Conservation (phyloP, 2,113 vertebrate genomes). For the Reinhardtius hippoglossoides region DNA sequence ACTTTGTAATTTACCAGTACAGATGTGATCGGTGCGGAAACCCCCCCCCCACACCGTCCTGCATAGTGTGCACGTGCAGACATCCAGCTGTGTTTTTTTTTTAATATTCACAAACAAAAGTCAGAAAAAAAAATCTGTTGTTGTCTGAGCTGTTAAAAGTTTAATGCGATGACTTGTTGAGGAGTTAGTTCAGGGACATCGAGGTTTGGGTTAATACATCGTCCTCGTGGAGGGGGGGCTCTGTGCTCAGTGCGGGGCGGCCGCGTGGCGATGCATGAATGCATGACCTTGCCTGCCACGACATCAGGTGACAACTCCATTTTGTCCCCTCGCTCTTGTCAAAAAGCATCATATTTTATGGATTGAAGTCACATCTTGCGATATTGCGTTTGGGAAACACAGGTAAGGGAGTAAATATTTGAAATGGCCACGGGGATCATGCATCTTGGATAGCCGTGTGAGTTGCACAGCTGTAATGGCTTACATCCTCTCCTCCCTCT, state of each 20-base stretch:
- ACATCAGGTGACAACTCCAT: slow-evolving; percentile 3
- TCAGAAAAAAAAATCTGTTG: neutral
- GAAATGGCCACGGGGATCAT: slow-evolving; percentile 55
- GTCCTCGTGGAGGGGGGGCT: neutral
- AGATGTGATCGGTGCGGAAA: slow-evolving; percentile 38
- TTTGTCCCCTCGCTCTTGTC: slow-evolving; percentile 27
- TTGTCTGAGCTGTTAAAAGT: neutral
- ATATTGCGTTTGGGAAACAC: slow-evolving; percentile 41
- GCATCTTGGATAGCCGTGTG: slow-evolving; percentile 52
- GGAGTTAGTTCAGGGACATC: neutral
- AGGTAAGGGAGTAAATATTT: slow-evolving; percentile 71
- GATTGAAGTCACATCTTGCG: slow-evolving; percentile 38
- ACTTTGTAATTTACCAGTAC: slow-evolving; percentile 52
- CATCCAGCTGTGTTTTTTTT: slow-evolving; percentile 4
- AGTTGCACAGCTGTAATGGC: slow-evolving; percentile 67
- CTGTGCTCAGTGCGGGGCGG: too few species aligned
- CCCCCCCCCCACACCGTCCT: slow-evolving; percentile 19
- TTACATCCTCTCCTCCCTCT: slow-evolving; percentile 61
- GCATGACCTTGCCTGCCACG: neutral
- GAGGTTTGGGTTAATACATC: neutral
- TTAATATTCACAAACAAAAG: slow-evolving; percentile 12
- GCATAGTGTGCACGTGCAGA: neutral
- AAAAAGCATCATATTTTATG: slow-evolving; percentile 56
- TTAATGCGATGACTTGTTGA: neutral
- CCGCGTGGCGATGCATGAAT: neutral